phyloP scores from a whole-genome alignment of 2,797 vertebrate genomes.

The Cryptoprocta ferox region DNA sequence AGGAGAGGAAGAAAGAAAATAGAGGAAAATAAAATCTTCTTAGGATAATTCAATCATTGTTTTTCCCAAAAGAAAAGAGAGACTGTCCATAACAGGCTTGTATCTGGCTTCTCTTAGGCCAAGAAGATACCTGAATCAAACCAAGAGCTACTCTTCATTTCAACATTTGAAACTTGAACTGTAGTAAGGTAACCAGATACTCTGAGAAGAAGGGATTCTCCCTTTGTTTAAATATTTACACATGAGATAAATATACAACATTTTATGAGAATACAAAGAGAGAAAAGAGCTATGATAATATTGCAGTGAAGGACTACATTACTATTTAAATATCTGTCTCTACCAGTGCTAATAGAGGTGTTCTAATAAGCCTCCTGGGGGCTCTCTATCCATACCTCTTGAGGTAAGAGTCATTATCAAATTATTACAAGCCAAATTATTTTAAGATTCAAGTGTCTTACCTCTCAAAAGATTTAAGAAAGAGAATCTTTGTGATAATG shows the following conservation, averaged over 20 bases:
- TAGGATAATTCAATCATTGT: neutral
- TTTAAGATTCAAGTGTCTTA: neutral
- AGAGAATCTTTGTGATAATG: neutral
- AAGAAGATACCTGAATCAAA: neutral
- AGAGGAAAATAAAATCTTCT: slow-evolving; percentile 22
- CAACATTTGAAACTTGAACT: neutral
- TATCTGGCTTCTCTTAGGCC: neutral
- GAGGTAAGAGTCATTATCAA: neutral
- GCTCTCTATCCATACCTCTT: neutral
- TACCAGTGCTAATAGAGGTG: neutral
- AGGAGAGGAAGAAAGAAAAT: neutral
- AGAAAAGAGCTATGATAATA: neutral
- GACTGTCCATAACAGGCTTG: neutral
- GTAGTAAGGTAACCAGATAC: neutral
- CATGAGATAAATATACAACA: neutral
- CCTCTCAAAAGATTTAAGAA: neutral
- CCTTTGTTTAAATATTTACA: neutral
- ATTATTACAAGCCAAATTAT: neutral
- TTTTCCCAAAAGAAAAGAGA: slow-evolving; percentile 19
- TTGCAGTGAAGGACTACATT: neutral
- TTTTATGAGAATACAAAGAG: neutral
- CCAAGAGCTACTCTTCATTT: neutral
- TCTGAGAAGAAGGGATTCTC: neutral
- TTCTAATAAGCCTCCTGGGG: neutral
- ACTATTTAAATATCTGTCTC: neutral